phyloP scores from a whole-genome alignment of 1,140 invertebrate species.

The Bemisia tabaci region DNA sequence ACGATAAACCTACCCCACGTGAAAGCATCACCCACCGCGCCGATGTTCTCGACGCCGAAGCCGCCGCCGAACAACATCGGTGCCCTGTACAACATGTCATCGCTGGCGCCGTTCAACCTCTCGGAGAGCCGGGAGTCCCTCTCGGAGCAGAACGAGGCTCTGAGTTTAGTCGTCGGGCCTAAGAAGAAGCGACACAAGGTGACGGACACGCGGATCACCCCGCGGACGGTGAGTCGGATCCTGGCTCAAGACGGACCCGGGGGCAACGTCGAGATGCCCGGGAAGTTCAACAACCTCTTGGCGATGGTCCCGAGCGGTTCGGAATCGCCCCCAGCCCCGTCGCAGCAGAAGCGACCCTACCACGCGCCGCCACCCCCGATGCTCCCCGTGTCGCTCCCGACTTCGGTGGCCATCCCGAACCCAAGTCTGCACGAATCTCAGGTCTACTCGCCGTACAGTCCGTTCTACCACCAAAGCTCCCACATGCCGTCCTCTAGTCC shows the following conservation, averaged over 20 bases:
- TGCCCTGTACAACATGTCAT: slow-evolving; percentile 43
- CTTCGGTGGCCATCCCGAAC: slow-evolving; percentile 90
- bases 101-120: slow-evolving; percentile 32
- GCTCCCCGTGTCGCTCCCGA: slow-evolving; percentile 74
- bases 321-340: slow-evolving; percentile 19
- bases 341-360: slow-evolving; percentile 57
- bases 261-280: slow-evolving; percentile 11
- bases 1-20: slow-evolving; percentile 42
- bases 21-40: slow-evolving; percentile 38
- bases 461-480: slow-evolving; percentile 48
- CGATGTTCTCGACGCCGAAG: slow-evolving; percentile 67
- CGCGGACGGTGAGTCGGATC: slow-evolving; percentile 73
- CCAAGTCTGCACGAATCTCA: slow-evolving; percentile 89
- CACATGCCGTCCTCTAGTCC: slow-evolving; percentile 24
- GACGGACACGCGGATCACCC: slow-evolving; percentile 88
- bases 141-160: slow-evolving; percentile 80
- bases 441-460: slow-evolving; percentile 79
- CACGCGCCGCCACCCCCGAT: slow-evolving; percentile 62
- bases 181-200: slow-evolving; percentile 96
- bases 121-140: neutral
- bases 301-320: slow-evolving; percentile 31
- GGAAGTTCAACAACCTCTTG: slow-evolving; percentile 32
- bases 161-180: slow-evolving; percentile 82
- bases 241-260: slow-evolving; percentile 59
- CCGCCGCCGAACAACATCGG: slow-evolving; percentile 51